These are phyloP conservation scores for Andrena flavipes DNA, from an alignment of 2,888 invertebrate species.

Conservation along the genomic window DNA sequence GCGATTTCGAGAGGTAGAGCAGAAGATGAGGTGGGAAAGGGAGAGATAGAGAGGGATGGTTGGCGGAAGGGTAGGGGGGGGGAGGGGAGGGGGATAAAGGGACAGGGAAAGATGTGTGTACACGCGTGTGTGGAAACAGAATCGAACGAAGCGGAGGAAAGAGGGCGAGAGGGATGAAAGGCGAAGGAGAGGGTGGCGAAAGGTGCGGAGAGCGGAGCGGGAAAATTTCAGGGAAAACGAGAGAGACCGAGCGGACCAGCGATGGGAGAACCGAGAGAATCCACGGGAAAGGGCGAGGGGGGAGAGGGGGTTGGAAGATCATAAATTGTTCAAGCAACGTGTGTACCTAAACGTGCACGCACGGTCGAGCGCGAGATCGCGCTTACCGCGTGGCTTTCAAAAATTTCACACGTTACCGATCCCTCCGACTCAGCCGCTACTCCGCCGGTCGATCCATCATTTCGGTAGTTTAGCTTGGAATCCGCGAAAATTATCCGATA, in stretches of 20 bases:
- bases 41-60: neutral
- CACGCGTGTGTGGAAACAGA: slow-evolving; percentile 21
- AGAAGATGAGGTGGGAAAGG: slow-evolving; percentile 48
- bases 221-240: slow-evolving; percentile 27
- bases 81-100: neutral
- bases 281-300: slow-evolving; percentile 55
- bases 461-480: slow-evolving; percentile 67
- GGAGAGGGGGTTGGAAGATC: slow-evolving; percentile 55
- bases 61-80: neutral
- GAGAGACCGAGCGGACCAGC: slow-evolving; percentile 13
- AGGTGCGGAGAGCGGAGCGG: neutral
- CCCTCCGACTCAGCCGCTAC: slow-evolving; percentile 52
- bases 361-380: slow-evolving; percentile 69
- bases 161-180: slow-evolving; percentile 7
- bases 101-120: neutral
- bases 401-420: slow-evolving; percentile 75
- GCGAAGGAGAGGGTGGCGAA: slow-evolving; percentile 2
- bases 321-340: slow-evolving; percentile 72
- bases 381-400: slow-evolving; percentile 72
- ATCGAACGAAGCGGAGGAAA: slow-evolving; percentile 22
- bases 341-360: slow-evolving; percentile 65
- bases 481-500: slow-evolving; percentile 70
- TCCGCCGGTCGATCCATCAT: slow-evolving; percentile 69
- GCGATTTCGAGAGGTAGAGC: slow-evolving; percentile 77
- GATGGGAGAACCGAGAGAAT: slow-evolving; percentile 12